Conservation (phyloP, 2,797 vertebrate species). For the Micropoecilia bifurca region DNA sequence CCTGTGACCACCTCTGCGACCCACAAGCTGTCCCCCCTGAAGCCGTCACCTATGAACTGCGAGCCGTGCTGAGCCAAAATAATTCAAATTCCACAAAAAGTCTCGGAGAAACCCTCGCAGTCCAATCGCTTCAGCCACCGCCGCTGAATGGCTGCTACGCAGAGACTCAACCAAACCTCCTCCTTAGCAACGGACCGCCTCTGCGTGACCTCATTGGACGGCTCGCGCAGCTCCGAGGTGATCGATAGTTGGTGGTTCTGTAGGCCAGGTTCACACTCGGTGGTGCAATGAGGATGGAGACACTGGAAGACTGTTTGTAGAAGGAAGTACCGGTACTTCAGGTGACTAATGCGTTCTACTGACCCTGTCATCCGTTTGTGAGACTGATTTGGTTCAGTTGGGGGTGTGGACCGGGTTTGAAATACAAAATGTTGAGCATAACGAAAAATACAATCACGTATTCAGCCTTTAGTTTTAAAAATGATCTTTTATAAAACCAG, state of each 20-base stretch:
- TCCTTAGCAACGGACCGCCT: constrained; percentile 84
- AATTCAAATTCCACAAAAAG: constrained; percentile 79
- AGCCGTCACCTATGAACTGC: constrained; percentile 47
- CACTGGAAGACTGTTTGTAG: background rate
- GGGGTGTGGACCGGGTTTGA: background rate
- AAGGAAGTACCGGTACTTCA: background rate
- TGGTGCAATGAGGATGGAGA: background rate
- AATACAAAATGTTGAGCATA: background rate
- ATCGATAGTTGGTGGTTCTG: constrained; percentile 43
- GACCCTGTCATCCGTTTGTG: background rate
- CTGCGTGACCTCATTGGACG: constrained; percentile 57
- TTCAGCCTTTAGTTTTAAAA: background rate
- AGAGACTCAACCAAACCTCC: constrained; percentile 75
- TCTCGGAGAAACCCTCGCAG: constrained; percentile 48
- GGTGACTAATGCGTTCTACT: background rate
- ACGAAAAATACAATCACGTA: background rate
- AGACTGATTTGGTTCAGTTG: background rate
- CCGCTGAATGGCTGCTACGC: constrained; percentile 75
- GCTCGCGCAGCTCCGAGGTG: constrained; percentile 24
- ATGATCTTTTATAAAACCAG: background rate
- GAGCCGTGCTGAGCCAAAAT: constrained; percentile 51
- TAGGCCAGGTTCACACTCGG: constrained; percentile 13
- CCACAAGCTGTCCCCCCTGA: constrained; percentile 50
- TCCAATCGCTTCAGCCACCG: constrained; percentile 69
- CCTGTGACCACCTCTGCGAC: constrained; percentile 70